Conservation (phyloP, 2,888 invertebrate genomes). For the Periphyllus acericola region DNA sequence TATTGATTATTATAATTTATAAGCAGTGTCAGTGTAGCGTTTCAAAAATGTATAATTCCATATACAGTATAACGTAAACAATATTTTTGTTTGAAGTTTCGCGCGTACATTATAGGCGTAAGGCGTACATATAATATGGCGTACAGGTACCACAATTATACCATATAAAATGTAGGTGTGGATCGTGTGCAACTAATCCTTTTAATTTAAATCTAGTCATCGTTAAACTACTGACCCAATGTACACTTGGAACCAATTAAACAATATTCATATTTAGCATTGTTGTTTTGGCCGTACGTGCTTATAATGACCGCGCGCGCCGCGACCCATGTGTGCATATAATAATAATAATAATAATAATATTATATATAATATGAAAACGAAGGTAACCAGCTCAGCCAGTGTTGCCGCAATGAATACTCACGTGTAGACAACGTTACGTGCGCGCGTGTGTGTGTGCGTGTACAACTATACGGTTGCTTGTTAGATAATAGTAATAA, state of each 20-base stretch:
- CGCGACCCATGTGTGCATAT: not conserved
- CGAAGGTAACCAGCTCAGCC: conserved; percentile 8
- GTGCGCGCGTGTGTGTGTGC: not conserved
- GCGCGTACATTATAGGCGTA: not conserved
- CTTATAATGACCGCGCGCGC: conserved; percentile 2
- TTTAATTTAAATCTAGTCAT: not conserved
- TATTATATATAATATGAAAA: conserved; percentile 17
- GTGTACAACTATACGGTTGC: not conserved
- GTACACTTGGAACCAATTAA: conserved; percentile 17
- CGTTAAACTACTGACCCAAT: conserved; percentile 1
- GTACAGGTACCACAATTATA: not conserved
- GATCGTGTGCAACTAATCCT: not conserved
- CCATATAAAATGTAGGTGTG: not conserved
- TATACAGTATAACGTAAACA: not conserved
- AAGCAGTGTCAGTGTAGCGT: too few species aligned
- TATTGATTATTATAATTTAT: too few species aligned
- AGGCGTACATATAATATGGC: not conserved
- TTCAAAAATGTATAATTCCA: too few species aligned
- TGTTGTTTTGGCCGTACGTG: conserved; percentile 2
- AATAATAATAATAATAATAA: not conserved
- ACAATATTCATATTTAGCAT: conserved; percentile 9
- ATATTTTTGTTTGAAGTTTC: not conserved
- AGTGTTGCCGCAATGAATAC: not conserved
- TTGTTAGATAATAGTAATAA: conserved; percentile 26
- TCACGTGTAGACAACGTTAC: not conserved